Evolutionary conservation across 2,797 vertebrate species (phyloP), one percentile per base, ranked within the genome.

Genomic region (Tachyglossus aculeatus): DNA sequence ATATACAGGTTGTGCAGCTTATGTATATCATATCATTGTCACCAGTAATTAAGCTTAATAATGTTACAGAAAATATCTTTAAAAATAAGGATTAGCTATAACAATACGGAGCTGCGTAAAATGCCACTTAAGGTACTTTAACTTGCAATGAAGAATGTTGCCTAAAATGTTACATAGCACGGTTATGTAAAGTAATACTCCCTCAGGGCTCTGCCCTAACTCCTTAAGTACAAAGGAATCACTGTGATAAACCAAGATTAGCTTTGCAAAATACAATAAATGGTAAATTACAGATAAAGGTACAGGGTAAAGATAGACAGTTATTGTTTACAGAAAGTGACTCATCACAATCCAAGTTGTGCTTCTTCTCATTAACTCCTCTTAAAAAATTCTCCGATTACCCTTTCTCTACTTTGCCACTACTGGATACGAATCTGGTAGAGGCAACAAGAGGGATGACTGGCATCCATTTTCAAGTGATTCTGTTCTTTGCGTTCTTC

Each of bases 151-250:
- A 94, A 93, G 88, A 91, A 92, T 86, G 91, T 94, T 95, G 94
- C 94, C 94, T 95, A 92, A 83, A 85, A 88, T 71, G 81, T 92
- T 82, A 86, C 84, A 86, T 90, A 81, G 81, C 81, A 80, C 73
- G 74, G 90, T 85, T 89, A 88, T 67, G 80, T 78, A 82, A 91
- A 90, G 79, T 81, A 94, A 93, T 91, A 94, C 90, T 88, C 81
- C 93, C 88, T 94, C 80, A 94, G 95, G 95, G 96, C 96, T 95
- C 95, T 95, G 96, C 95, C 96, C 93, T 93, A 93, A 90, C 86
- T 91, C 90, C 93, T 92, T 94, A 95, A 93, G 96, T 94, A 94
- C 93, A 95, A 94, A 96, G 94, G 92, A 94, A 95, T 94, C 93
- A 94, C 93, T 58, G 51, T 58, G 60, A 94, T 92, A 90, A 94